Conservation (phyloP, 2,888 invertebrate genomes). For the Philopedon plagiatum region DNA sequence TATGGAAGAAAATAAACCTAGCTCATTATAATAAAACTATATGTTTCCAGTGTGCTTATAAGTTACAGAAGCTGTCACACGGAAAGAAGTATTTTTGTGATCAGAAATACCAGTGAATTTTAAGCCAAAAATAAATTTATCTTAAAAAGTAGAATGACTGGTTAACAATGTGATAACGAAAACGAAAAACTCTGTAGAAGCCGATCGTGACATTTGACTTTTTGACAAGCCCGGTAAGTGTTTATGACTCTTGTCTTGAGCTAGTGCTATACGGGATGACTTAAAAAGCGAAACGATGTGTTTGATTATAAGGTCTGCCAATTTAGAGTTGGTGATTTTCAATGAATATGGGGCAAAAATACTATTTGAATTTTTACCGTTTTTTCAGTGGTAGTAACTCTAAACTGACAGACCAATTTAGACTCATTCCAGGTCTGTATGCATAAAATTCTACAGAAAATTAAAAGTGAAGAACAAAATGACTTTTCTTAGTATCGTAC, state of each 20-base stretch:
- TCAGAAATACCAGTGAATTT: slow-evolving; percentile 15
- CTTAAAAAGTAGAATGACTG: background rate
- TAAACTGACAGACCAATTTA: background rate
- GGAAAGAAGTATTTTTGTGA: slow-evolving; percentile 16
- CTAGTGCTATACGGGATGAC: background rate
- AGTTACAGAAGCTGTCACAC: background rate
- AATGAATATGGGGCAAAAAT: too few species aligned
- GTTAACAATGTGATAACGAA: slow-evolving; percentile 1
- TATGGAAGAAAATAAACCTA: background rate
- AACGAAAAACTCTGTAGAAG: background rate
- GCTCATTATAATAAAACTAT: background rate
- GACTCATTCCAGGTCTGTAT: background rate
- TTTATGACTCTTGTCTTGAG: background rate
- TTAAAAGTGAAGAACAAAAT: background rate
- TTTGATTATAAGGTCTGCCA: too few species aligned
- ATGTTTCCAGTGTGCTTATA: background rate
- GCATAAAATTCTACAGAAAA: background rate
- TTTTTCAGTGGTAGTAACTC: too few species aligned
- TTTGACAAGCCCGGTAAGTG: background rate
- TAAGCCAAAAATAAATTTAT: slow-evolving; percentile 17
- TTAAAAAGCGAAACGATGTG: background rate
- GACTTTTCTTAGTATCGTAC: background rate
- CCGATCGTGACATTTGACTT: too few species aligned
- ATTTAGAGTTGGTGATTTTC: too few species aligned
- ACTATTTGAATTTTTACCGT: too few species aligned